These are phyloP conservation scores for Teleopsis dalmanni DNA, from an alignment of 1,140 invertebrate genomes.

Conservation along the genomic window DNA sequence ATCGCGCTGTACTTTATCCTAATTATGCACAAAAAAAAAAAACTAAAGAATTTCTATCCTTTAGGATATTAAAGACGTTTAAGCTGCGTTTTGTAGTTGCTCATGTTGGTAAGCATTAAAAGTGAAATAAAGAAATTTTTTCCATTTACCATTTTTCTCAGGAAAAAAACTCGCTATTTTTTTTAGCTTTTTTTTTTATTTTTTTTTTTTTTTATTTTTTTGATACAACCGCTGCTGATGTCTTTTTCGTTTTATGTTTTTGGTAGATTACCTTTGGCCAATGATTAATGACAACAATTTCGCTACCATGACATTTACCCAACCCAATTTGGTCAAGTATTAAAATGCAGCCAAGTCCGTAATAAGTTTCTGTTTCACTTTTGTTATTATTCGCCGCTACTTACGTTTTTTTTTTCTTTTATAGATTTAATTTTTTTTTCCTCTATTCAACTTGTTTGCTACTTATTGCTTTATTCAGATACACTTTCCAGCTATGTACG, in stretches of 20 bases:
- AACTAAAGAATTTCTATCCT: too few relatives aligned
- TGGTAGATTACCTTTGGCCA: conserved; percentile 6
- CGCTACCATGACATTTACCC: conserved; percentile 1
- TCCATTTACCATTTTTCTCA: too few relatives aligned
- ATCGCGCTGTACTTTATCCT: too few relatives aligned
- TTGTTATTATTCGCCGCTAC: not conserved
- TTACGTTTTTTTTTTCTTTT: not conserved
- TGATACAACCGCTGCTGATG: too few relatives aligned
- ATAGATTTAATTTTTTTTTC: not conserved
- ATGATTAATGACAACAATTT: conserved; percentile 13
- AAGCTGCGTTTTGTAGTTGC: too few relatives aligned
- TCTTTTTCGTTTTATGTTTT: not conserved
- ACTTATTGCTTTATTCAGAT: not conserved
- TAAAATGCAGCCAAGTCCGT: not conserved
- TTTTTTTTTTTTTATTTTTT: not conserved
- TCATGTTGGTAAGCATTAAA: too few relatives aligned
- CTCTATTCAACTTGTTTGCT: not conserved
- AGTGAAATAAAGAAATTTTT: too few relatives aligned
- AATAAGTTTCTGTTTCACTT: not conserved
- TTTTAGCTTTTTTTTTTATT: too few relatives aligned
- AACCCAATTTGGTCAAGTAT: not conserved
- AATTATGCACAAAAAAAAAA: too few relatives aligned
- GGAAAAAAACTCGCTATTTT: too few relatives aligned
- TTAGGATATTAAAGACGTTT: too few relatives aligned
- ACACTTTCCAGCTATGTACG: too few relatives aligned